These are phyloP conservation scores for Pyrgilauda ruficollis DNA, from an alignment of 2,113 vertebrate genomes.

Conservation along the genomic window DNA sequence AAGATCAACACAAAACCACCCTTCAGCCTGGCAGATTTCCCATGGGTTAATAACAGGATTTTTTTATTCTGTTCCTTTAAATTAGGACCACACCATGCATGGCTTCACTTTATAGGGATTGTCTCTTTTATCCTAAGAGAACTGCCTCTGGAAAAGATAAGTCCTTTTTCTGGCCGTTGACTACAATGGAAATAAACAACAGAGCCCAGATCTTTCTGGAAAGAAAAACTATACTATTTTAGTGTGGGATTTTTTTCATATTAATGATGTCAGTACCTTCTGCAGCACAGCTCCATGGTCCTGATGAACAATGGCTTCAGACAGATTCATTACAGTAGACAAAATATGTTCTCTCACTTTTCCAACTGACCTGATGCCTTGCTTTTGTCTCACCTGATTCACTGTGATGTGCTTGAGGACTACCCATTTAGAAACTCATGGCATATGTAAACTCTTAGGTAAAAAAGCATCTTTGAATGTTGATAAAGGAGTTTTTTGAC, in stretches of 20 bases:
- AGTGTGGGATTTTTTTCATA: fast-evolving
- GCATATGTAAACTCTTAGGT: neutral
- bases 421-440: neutral
- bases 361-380: neutral
- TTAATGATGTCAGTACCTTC: neutral
- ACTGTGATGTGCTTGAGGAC: neutral
- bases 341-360: neutral
- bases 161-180: neutral
- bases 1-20: neutral
- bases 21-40: neutral
- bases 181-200: neutral
- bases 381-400: neutral
- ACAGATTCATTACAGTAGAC: neutral
- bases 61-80: neutral
- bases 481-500: neutral
- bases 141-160: neutral
- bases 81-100: neutral
- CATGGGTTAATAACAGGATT: neutral
- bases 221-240: neutral
- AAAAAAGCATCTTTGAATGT: neutral
- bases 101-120: neutral
- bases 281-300: neutral
- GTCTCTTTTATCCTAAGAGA: neutral
- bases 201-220: neutral
- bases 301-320: neutral